A percentile compares a stretch with the other conserved stretches of the same genome.
phyloP scores from a whole-genome alignment of 2,113 vertebrate species.

The Piliocolobus tephrosceles region DNA sequence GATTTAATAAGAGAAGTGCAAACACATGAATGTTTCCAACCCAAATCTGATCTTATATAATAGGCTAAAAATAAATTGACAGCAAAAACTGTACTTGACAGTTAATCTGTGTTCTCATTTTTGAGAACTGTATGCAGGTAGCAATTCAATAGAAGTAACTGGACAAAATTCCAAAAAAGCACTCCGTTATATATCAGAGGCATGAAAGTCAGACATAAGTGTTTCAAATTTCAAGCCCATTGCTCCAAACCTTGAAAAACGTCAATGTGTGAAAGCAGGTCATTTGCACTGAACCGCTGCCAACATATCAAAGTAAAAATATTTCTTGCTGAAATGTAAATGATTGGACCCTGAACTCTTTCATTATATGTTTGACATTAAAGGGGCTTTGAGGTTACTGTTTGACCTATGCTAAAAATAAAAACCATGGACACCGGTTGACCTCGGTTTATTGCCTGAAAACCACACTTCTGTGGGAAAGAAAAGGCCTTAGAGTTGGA shows the following conservation, averaged over 20 bases:
- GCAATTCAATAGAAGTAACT: conserved; percentile 70
- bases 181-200: conserved; percentile 11
- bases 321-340: conserved; percentile 56
- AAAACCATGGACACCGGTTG: neutral
- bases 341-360: conserved; percentile 14
- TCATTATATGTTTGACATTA: conserved; percentile 12
- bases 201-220: conserved; percentile 71
- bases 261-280: conserved; percentile 59
- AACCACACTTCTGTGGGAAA: neutral
- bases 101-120: conserved; percentile 45
- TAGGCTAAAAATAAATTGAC: conserved; percentile 53
- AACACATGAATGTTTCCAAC: conserved; percentile 22
- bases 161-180: conserved; percentile 65
- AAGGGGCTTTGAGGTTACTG: neutral
- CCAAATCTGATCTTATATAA: conserved; percentile 41
- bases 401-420: conserved; percentile 40
- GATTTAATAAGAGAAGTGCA: conserved; percentile 45
- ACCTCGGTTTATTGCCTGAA: neutral
- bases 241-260: conserved; percentile 52
- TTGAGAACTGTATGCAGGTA: conserved; percentile 32
- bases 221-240: conserved; percentile 64
- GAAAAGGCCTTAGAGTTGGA: neutral
- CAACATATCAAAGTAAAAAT: conserved; percentile 60
- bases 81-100: neutral
- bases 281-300: conserved; percentile 59